A percentile compares a stretch with the other conserved stretches of the same genome.
Conservation (phyloP, 2,113 vertebrate genomes). For the Tupaia chinensis region DNA sequence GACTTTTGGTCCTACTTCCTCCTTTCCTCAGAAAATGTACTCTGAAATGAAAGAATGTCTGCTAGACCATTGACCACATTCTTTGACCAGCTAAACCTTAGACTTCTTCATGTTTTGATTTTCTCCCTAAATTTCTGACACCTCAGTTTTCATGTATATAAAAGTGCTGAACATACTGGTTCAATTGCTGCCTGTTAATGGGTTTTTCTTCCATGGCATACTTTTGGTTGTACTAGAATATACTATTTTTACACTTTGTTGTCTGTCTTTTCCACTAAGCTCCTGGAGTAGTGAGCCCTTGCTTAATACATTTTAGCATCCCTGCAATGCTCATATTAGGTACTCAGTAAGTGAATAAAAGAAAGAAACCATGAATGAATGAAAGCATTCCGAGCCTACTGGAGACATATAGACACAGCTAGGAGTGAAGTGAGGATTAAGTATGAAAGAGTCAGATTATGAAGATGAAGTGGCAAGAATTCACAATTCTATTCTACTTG, state of each 20-base stretch:
- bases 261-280: not conserved
- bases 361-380: not conserved
- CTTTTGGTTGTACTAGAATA: not conserved
- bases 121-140: not conserved
- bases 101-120: not conserved
- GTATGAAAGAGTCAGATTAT: constrained; percentile 11
- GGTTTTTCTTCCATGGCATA: not conserved
- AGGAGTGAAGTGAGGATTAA: not conserved
- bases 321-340: not conserved
- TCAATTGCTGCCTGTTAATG: not conserved
- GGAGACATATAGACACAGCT: not conserved
- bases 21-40: not conserved
- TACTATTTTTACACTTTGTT: not conserved
- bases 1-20: not conserved
- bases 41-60: not conserved
- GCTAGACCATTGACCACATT: not conserved
- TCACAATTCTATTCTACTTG: constrained; percentile 31
- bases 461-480: constrained; percentile 42
- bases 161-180: not conserved
- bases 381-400: not conserved
- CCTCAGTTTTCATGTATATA: not conserved
- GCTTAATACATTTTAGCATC: not conserved
- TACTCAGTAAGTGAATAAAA: not conserved
- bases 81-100: not conserved
- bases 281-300: not conserved